phyloP scores from a whole-genome alignment of 2,113 vertebrate species.

The Puffinus mauretanicus region DNA sequence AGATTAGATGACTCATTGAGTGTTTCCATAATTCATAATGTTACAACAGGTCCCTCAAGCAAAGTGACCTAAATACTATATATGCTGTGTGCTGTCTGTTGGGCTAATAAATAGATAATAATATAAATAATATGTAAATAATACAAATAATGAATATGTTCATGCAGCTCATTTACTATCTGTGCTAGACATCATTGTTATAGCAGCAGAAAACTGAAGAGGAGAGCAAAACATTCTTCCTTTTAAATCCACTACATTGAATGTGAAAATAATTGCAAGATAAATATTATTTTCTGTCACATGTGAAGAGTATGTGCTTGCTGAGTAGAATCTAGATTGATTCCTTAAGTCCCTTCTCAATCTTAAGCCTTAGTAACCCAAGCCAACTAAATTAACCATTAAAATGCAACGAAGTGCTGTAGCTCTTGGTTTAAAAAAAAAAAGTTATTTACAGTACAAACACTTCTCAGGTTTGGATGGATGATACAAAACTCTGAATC shows the following conservation, averaged over 20 bases:
- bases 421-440: background rate
- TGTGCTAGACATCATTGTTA: background rate
- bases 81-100: background rate
- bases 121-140: background rate
- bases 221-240: background rate
- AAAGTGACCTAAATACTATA: conserved; percentile 17
- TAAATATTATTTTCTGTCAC: background rate
- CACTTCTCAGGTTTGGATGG: background rate
- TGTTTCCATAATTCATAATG: background rate
- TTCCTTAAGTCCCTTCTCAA: background rate
- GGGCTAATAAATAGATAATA: conserved; percentile 13
- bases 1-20: conserved; percentile 1
- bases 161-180: background rate
- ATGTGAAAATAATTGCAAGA: background rate
- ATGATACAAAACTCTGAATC: background rate
- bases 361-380: background rate
- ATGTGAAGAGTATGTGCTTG: background rate
- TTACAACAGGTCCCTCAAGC: background rate
- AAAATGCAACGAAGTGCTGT: background rate
- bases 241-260: background rate
- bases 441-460: background rate
- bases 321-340: background rate
- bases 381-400: background rate
- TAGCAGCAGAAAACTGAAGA: background rate
- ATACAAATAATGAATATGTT: background rate